Conservation (phyloP, 1,140 invertebrate species). For the Drosophila erecta region DNA sequence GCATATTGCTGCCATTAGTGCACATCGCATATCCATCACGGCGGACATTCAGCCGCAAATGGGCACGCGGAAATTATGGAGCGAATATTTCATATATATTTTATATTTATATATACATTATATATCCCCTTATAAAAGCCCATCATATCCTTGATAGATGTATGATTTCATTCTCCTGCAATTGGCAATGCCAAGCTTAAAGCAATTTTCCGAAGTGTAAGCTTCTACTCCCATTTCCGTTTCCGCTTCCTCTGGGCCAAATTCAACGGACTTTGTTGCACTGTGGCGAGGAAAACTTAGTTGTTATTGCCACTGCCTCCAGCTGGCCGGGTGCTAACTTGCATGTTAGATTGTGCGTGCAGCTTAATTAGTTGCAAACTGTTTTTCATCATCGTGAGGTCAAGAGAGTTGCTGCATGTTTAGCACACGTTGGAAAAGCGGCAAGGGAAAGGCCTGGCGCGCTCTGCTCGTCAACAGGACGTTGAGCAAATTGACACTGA, state of each 20-base stretch:
- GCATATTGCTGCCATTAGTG: neutral
- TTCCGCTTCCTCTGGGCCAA: constrained; percentile 21
- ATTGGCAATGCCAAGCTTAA: neutral
- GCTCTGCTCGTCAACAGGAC: constrained; percentile 27
- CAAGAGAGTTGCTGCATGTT: constrained; percentile 50
- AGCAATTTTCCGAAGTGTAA: neutral
- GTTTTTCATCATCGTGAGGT: constrained; percentile 71
- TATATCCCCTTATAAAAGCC: no score
- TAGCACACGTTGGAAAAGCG: constrained; percentile 40
- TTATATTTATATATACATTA: no score
- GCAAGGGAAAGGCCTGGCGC: constrained; percentile 32
- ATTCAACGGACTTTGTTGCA: constrained; percentile 17
- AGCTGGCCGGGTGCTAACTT: constrained; percentile 67
- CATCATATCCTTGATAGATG: no score
- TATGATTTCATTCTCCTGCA: neutral
- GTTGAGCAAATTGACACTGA: constrained; percentile 74
- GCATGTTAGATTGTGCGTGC: constrained; percentile 82
- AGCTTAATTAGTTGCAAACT: constrained; percentile 83
- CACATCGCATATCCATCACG: neutral
- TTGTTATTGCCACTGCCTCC: constrained; percentile 17
- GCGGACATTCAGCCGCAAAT: neutral
- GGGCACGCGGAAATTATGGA: neutral
- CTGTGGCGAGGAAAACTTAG: constrained; percentile 19
- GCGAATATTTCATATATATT: no score
- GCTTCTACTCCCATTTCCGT: constrained; percentile 22